phyloP scores from a whole-genome alignment of 92 coral and sea anemone species.

The Parazoanthus swiftii region DNA sequence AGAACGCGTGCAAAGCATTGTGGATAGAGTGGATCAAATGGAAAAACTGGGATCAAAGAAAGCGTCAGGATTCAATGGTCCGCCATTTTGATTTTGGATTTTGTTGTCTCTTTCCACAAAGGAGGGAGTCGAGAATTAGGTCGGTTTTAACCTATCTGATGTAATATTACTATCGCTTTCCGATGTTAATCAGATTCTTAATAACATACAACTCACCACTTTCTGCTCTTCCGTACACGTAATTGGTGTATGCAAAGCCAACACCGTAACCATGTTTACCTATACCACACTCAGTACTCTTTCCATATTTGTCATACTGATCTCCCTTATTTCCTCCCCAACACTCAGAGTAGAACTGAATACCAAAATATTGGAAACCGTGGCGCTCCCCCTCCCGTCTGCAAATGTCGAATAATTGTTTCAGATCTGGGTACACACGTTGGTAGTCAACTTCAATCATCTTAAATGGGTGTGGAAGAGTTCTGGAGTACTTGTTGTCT shows the following conservation, averaged over 20 bases:
- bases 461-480: not conserved
- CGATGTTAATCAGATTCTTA: too few relatives aligned
- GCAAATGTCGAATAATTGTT: conserved; percentile 8
- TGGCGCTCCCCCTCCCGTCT: conserved; percentile 6
- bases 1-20: too few relatives aligned
- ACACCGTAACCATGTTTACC: conserved; percentile 20
- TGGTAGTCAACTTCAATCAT: not conserved
- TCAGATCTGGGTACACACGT: conserved; percentile 5
- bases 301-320: conserved; percentile 22
- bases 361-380: conserved; percentile 16
- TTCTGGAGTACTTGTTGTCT: not conserved
- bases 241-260: conserved; percentile 9
- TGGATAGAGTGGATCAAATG: too few relatives aligned
- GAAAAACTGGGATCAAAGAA: too few relatives aligned
- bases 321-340: conserved; percentile 8
- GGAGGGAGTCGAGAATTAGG: too few relatives aligned
- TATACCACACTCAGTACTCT: conserved; percentile 1
- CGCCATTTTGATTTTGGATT: too few relatives aligned
- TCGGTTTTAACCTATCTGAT: too few relatives aligned
- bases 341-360: conserved; percentile 26
- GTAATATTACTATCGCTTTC: too few relatives aligned
- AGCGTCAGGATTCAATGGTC: too few relatives aligned
- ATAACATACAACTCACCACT: not conserved
- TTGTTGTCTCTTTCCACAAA: too few relatives aligned
- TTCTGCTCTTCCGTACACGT: conserved; percentile 5